Conservation (phyloP, 2,888 invertebrate genomes). For the Cancer borealis region DNA sequence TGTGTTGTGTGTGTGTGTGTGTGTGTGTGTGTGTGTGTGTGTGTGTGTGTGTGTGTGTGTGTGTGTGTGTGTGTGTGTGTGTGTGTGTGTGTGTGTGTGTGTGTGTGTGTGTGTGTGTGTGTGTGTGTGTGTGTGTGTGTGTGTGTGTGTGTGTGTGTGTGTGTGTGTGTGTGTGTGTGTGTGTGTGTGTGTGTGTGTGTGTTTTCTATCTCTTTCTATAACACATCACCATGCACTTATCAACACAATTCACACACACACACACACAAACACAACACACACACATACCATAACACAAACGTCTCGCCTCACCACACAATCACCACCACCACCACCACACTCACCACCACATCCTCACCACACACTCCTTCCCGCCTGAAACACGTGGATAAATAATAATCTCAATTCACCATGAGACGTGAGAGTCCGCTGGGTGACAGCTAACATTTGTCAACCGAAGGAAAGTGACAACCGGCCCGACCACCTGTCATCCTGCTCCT, state of each 20-base stretch:
- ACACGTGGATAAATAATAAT: conserved; percentile 56
- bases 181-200: conserved; percentile 14
- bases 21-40: not conserved
- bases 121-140: conserved; percentile 38
- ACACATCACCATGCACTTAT: too few relatives aligned
- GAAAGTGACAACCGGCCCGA: conserved; percentile 49
- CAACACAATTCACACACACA: not conserved
- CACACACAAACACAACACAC: not conserved
- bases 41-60: conserved; percentile 1
- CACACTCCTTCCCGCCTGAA: not conserved
- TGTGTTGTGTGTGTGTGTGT: not conserved
- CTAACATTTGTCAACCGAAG: conserved; percentile 50
- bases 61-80: not conserved
- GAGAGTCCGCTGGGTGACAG: conserved; percentile 40
- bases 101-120: not conserved
- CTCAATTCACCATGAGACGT: conserved; percentile 56
- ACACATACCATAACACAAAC: not conserved
- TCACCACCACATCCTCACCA: not conserved
- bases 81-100: not conserved
- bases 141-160: conserved; percentile 25
- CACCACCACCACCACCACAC: conserved; percentile 8
- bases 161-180: conserved; percentile 20
- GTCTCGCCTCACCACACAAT: not conserved
- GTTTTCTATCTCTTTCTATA: too few relatives aligned
- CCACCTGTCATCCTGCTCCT: conserved; percentile 48